Evolutionary conservation across 92 coral and sea anemone genomes (phyloP), one percentile per base, ranked within the genome.

Genomic region (Scolanthus callimorphus): DNA sequence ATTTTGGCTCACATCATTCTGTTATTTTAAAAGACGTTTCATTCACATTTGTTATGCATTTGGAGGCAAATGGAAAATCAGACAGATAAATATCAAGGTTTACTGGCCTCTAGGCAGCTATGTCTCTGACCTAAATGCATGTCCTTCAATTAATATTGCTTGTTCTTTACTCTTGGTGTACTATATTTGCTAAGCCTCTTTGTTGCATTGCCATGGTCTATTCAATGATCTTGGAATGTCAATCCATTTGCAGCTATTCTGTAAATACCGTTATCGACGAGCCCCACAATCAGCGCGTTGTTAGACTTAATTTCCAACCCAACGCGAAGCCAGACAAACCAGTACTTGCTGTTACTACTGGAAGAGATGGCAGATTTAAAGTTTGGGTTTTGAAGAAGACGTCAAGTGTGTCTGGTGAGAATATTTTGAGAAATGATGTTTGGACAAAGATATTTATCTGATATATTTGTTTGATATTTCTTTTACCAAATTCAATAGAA

Each of bases 341-440:
- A 38, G 83, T 56, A 20, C 82, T 85, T 23, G 98, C 96, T 11
- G 70, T 92, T 71, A 83, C 88, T 29, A 87, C 95, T 25, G 90
- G 92, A 0, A 31, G 38, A n/a, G 98, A 92, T 54, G 96, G 98
- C 20, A 92, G 84, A 58, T 92, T 92, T 45, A 88, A 92, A 62
- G 81, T 92, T 52, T 92, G 98, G 98, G 51, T 73, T 17, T 73
- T 92, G 29, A 53, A 62, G 39, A 73, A 84, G 34, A 76, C 82
- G 51, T 57, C 27, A 44, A 79, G 39, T 44, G 71, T 82, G 22
- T 62, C 62, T 65, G 90, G 95, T 89, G 61, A 27, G 37, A 11
- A 9, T 10, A 46, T 46, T 20, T 46, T 4, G 17, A 46, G 17
- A 34, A 34, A 34, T 34, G 15, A 34, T 6, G 41, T 34, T 34